These are phyloP conservation scores for Bombylius major DNA, from an alignment of 2,888 invertebrate genomes.

Conservation along the genomic window DNA sequence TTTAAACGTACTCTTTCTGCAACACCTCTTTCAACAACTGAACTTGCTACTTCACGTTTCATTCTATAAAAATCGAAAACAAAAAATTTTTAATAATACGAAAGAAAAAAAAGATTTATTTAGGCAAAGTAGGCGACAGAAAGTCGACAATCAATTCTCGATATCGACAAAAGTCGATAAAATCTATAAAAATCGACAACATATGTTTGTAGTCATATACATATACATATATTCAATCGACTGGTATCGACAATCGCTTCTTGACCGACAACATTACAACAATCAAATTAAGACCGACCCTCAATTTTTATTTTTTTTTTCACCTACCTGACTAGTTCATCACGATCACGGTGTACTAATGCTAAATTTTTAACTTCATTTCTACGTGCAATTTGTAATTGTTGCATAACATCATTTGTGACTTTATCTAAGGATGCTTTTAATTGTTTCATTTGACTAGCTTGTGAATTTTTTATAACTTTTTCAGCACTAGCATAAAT, in stretches of 20 bases:
- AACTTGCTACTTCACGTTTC: slow-evolving; percentile 37
- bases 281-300: neutral
- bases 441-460: slow-evolving; percentile 66
- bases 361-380: slow-evolving; percentile 80
- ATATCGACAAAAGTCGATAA: neutral
- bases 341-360: slow-evolving; percentile 80
- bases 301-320: neutral
- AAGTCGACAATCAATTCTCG: neutral
- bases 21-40: slow-evolving; percentile 75
- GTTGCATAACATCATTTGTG: slow-evolving; percentile 62
- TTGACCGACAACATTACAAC: no score
- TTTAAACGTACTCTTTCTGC: slow-evolving; percentile 73
- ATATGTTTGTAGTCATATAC: no score
- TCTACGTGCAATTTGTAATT: slow-evolving; percentile 67
- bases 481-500: slow-evolving; percentile 68
- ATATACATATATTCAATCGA: neutral
- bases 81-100: neutral
- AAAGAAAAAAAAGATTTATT: neutral
- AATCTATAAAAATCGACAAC: no score
- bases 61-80: slow-evolving; percentile 21
- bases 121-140: neutral
- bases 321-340: slow-evolving; percentile 72
- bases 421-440: slow-evolving; percentile 57
- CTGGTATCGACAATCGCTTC: no score
- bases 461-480: slow-evolving; percentile 63